A percentile compares a stretch with the other conserved stretches of the same genome.
phyloP scores from a whole-genome alignment of 2,797 vertebrate genomes.

The Glyptemys insculpta region DNA sequence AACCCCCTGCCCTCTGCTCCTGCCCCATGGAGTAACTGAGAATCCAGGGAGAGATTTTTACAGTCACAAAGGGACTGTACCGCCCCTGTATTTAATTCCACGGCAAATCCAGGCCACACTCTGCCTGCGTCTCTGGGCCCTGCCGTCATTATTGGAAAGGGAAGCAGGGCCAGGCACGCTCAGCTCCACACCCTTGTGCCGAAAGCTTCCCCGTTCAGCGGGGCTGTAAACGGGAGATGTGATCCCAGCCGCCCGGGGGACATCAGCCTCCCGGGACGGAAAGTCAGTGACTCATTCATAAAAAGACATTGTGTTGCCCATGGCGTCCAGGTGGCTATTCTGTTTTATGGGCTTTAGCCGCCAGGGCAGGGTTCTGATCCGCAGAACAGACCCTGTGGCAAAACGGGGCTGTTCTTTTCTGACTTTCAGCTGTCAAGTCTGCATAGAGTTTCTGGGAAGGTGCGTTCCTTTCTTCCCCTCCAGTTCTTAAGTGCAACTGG shows the following conservation, averaged over 20 bases:
- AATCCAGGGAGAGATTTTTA: neutral
- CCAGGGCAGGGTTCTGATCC: neutral
- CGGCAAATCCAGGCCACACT: neutral
- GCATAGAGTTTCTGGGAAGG: neutral
- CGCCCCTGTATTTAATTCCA: neutral
- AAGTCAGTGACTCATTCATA: neutral
- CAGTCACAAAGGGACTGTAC: neutral
- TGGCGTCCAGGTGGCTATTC: neutral
- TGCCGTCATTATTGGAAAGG: neutral
- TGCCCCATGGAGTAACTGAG: neutral
- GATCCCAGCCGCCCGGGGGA: neutral
- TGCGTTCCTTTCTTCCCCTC: too few relatives aligned
- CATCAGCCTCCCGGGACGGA: neutral
- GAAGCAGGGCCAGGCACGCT: neutral
- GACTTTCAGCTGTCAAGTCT: too few relatives aligned
- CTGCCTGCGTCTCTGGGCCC: neutral
- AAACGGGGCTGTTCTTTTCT: neutral
- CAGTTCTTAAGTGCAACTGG: neutral
- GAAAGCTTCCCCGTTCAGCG: neutral
- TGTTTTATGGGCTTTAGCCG: neutral
- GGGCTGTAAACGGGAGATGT: neutral
- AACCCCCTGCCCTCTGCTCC: neutral
- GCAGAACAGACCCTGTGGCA: too few relatives aligned
- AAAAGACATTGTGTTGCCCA: neutral
- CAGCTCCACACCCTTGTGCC: neutral